phyloP scores from a whole-genome alignment of 2,797 vertebrate species.

The Lycodopsis pacificus region DNA sequence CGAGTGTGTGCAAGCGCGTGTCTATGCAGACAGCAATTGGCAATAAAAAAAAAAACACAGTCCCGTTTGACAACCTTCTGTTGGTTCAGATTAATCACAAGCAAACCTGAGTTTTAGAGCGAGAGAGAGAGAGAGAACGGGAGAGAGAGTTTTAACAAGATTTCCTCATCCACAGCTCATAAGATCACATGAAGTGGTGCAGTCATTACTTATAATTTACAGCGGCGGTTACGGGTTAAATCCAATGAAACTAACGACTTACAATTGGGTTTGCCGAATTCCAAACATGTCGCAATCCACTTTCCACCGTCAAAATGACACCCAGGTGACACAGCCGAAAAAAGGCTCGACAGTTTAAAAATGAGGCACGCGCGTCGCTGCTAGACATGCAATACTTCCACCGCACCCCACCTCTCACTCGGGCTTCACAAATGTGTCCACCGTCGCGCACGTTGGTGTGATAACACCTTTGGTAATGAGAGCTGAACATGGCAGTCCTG shows the following conservation, averaged over 20 bases:
- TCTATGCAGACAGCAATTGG: conserved; percentile 44
- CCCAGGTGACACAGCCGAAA: conserved; percentile 5
- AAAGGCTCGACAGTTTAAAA: conserved; percentile 16
- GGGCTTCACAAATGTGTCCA: conserved; percentile 18
- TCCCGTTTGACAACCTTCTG: conserved; percentile 68
- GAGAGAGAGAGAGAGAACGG: too few relatives aligned
- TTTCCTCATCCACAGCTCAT: conserved; percentile 45
- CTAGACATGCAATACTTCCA: conserved; percentile 17
- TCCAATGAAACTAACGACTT: conserved; percentile 62
- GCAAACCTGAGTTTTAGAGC: conserved; percentile 42
- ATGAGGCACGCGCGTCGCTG: conserved; percentile 17
- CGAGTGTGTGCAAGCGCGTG: conserved; percentile 18
- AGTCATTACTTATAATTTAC: conserved; percentile 68
- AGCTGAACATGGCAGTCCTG: conserved; percentile 52
- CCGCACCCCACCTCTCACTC: background rate
- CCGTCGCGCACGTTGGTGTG: conserved; percentile 52
- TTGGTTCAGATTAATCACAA: conserved; percentile 71
- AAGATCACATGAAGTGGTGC: conserved; percentile 42
- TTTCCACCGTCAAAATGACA: conserved; percentile 38
- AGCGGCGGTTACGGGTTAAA: conserved; percentile 36
- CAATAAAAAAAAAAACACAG: conserved; percentile 52
- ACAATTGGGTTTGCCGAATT: conserved; percentile 30
- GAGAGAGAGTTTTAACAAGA: conserved; percentile 51
- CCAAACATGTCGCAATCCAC: conserved; percentile 48
- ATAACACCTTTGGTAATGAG: conserved; percentile 63